A percentile compares a stretch with the other conserved stretches of the same genome.
Conservation (phyloP, 2,888 invertebrate genomes). For the Hydropsyche betteni region DNA sequence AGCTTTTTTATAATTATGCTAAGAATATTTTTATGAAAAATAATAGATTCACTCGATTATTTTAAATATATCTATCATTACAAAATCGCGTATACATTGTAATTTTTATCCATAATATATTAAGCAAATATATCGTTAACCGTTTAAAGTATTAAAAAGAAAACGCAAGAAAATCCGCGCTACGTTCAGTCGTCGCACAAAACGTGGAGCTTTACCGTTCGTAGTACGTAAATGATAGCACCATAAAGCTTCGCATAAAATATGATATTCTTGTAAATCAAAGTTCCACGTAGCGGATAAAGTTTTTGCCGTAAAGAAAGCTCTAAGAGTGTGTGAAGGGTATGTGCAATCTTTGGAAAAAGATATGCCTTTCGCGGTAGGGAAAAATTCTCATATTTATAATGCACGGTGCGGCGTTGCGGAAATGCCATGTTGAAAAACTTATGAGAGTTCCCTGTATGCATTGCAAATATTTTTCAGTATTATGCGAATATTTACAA, state of each 20-base stretch:
- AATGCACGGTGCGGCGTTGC: neutral
- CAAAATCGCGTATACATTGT: too few relatives aligned
- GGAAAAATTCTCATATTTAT: slow-evolving; percentile 7
- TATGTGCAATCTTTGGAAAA: slow-evolving; percentile 30
- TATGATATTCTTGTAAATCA: slow-evolving; percentile 49
- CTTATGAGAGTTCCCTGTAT: neutral
- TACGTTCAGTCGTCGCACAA: neutral
- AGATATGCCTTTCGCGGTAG: slow-evolving; percentile 15
- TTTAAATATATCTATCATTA: too few relatives aligned
- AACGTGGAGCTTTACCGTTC: slow-evolving; percentile 18
- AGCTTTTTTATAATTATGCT: too few relatives aligned
- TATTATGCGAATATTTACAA: too few relatives aligned
- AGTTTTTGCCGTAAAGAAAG: slow-evolving; percentile 25
- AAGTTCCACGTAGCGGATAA: slow-evolving; percentile 36
- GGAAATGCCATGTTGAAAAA: slow-evolving; percentile 14
- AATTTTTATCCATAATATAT: too few relatives aligned
- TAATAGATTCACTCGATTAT: too few relatives aligned
- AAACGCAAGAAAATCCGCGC: too few relatives aligned
- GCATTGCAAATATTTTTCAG: too few relatives aligned
- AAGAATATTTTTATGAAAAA: too few relatives aligned
- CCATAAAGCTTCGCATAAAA: slow-evolving; percentile 41
- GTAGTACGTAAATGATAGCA: slow-evolving; percentile 44
- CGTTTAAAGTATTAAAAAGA: too few relatives aligned
- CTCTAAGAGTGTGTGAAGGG: neutral
- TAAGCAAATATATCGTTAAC: too few relatives aligned